Percentiles rank a stretch among this genome's conserved stretches.
phyloP scores from a whole-genome alignment of 2,113 vertebrate genomes.

The Nyctereutes procyonoides region DNA sequence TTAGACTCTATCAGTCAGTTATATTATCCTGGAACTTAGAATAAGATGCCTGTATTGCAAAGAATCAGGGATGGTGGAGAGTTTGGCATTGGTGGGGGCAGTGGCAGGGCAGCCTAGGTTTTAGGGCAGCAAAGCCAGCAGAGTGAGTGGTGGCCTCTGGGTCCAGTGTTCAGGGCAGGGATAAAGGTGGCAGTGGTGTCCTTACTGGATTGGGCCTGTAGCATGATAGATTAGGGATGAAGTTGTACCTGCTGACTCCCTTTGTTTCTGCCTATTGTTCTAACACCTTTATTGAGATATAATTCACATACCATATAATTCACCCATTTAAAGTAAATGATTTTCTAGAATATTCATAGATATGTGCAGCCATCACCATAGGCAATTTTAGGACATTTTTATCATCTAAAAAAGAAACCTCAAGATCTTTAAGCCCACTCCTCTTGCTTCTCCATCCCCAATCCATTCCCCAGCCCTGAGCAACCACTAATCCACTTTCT shows the following conservation, averaged over 20 bases:
- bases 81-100: not conserved
- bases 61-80: not conserved
- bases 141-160: not conserved
- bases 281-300: not conserved
- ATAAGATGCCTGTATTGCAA: not conserved
- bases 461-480: not conserved
- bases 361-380: not conserved
- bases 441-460: not conserved
- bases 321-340: not conserved
- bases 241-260: not conserved
- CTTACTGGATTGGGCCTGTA: not conserved
- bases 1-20: not conserved
- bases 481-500: not conserved
- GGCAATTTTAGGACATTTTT: slow-evolving; percentile 24
- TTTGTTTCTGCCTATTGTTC: slow-evolving; percentile 18
- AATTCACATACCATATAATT: not conserved
- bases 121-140: not conserved
- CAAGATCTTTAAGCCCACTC: not conserved
- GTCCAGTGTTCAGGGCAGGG: not conserved
- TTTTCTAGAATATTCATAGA: not conserved
- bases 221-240: not conserved
- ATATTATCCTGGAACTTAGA: not conserved
- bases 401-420: not conserved
- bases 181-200: no score
- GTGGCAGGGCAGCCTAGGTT: not conserved